Base-by-base conservation (phyloP, 2,888 invertebrate species). In the Dolichomitus sp. region DNA sequence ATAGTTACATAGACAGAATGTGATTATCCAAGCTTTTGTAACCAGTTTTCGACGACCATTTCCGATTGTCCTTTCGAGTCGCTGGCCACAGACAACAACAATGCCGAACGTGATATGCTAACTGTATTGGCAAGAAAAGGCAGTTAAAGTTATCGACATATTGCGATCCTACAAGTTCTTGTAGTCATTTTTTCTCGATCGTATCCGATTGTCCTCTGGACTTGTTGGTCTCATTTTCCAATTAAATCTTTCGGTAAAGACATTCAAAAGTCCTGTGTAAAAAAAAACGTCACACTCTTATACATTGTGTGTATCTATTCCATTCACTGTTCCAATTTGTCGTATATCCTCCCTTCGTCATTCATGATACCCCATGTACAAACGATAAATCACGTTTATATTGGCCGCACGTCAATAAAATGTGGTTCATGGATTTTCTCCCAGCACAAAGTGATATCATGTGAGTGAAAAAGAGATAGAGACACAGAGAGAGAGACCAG, bases 361-460 rank as follows among this genome's bases (percentile, higher is more conserved):
- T 66, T 27, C 59, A 37, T 9, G 17, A 33, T 33, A 17, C 14
- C 27, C 63, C 57, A 11, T 45, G 27, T 42, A 66, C 45, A 27
- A 57, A 57, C 66, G 40, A 68, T 68, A 61, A 61, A 48, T 76
- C 68, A 68, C 76, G 37, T 76, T 69, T 68, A 66, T 50, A 66
- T 68, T 30, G 33, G 68, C 48, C 37, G 2, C 50, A 54, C 76
- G 68, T 68, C 59, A 59, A 69, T 76, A 66, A 76, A 76, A 76
- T 48, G 68, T 23, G 68, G 14, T 76, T 68, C 76, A 37, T 57
- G 59, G 59, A 68, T 76, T 68, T 76, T 61, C 76, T 33, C 37
- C 59, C 37, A 33, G 33, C 33, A 45, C 66, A 75, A 75, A 75
- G 75, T 75, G 59, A 54, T 27, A 45, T 37, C 57, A 12, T 17